Base-by-base conservation (phyloP, 2,797 vertebrate species). In the Poecilia gillii region DNA sequence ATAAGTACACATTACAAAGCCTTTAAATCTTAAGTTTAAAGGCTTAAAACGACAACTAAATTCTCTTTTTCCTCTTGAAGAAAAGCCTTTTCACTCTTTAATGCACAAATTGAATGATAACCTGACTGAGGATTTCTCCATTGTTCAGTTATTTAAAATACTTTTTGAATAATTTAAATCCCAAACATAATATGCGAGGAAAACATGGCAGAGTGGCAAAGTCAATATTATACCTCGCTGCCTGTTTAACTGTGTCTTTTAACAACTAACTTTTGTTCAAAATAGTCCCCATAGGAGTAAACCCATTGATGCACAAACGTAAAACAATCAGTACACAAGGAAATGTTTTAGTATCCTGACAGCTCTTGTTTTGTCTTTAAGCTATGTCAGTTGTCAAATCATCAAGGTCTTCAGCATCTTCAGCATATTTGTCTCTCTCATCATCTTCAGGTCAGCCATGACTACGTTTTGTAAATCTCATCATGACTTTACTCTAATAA, bases 1-100 rank as follows among this genome's bases (percentile, higher is more conserved):
- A 91, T 86, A 89, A 92, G 84, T 47, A 73, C 43, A 36, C 73
- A 79, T 88, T 90, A 88, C 92, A 93, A 93, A 53, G 20, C 84
- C 90, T 89, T 88, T 80, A 74, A 90, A 90, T 91, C 73, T 80
- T 78, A 84, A 81, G 81, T 87, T 86, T 79, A 74, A 53, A 53
- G 51, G 23, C 4, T 86, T 92, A 85, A 76, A 72, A 47, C 47
- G 13, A 62, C 57, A 62, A 28, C 57, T 14, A 1, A 62, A 62
- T 62, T 62, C 4, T 16, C 13, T 28, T 62, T 14, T 11, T 13
- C 28, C n/a, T 33, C 13, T 16, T 62, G 53, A 31, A 59, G 13
- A 59, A 28, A 31, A 59, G 8, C 28, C 12, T 59, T 31, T 59
- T 59, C 12, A 59, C 4, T 28, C 57, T 28, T 28, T 59, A 31